phyloP scores from a whole-genome alignment of 2,113 vertebrate species.

The Cynopterus brachyotis region DNA sequence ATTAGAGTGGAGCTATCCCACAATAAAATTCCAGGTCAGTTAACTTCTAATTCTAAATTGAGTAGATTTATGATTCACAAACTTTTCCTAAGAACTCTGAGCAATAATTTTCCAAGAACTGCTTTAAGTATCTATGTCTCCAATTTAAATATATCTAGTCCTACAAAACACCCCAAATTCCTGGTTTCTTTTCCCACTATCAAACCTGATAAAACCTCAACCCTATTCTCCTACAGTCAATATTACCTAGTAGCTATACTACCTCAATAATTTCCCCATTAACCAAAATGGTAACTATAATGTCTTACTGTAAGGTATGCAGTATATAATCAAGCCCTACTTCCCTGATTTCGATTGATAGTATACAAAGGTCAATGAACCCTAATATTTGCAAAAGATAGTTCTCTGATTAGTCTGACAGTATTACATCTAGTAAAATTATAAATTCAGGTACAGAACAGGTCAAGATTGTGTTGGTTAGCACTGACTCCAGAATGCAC shows the following conservation, averaged over 20 bases:
- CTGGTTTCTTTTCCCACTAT: neutral
- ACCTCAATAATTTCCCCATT: neutral
- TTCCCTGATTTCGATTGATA: neutral
- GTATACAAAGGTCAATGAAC: neutral
- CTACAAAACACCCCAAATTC: neutral
- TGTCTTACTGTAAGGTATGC: neutral
- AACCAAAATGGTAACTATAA: neutral
- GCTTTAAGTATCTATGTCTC: neutral
- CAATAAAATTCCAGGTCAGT: neutral
- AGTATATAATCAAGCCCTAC: neutral
- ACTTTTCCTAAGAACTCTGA: slow-evolving; percentile 27
- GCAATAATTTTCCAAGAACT: neutral
- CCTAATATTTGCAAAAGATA: neutral
- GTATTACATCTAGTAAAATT: neutral
- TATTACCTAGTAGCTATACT: neutral
- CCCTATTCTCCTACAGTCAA: neutral
- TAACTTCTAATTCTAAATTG: slow-evolving; percentile 17
- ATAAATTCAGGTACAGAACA: neutral
- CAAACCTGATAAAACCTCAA: slow-evolving; percentile 22
- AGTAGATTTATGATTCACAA: neutral
- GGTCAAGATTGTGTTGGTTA: neutral
- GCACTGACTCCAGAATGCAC: neutral
- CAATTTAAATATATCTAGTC: neutral
- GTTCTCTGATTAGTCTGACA: neutral
- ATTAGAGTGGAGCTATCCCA: neutral